Conservation (phyloP, 1,140 invertebrate genomes). For the Aphidius ervi region DNA sequence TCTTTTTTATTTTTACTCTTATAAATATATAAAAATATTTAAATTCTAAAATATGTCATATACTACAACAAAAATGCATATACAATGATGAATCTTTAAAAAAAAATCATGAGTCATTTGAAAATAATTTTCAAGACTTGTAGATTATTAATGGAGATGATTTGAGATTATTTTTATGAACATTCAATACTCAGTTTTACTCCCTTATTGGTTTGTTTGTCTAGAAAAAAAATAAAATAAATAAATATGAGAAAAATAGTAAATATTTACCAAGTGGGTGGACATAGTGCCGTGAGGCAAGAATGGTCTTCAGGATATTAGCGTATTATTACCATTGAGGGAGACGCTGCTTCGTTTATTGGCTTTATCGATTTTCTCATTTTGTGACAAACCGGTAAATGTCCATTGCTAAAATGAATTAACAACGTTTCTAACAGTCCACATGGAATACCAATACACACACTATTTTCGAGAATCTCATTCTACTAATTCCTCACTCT, state of each 20-base stretch:
- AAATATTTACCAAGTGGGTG: conserved; percentile 22
- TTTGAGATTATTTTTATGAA: too few species aligned
- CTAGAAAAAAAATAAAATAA: too few species aligned
- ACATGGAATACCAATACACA: conserved; percentile 9
- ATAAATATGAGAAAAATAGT: too few species aligned
- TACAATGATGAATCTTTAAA: too few species aligned
- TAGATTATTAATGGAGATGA: too few species aligned
- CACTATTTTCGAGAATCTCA: background rate
- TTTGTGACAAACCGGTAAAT: conserved; percentile 21
- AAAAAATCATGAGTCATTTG: too few species aligned
- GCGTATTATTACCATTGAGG: conserved; percentile 39
- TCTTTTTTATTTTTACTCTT: too few species aligned
- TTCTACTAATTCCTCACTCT: too few species aligned
- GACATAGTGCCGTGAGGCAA: conserved; percentile 26
- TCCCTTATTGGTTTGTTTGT: background rate
- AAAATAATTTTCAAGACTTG: too few species aligned
- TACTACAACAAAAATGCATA: too few species aligned
- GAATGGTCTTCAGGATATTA: conserved; percentile 47
- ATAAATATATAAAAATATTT: too few species aligned
- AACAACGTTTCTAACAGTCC: conserved; percentile 22
- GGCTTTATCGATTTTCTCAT: conserved; percentile 40
- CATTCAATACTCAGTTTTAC: conserved; percentile 1
- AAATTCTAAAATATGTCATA: too few species aligned
- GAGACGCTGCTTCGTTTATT: conserved; percentile 31
- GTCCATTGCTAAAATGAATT: conserved; percentile 35